phyloP scores from a whole-genome alignment of 1,140 invertebrate genomes.

The Agrilus planipennis region DNA sequence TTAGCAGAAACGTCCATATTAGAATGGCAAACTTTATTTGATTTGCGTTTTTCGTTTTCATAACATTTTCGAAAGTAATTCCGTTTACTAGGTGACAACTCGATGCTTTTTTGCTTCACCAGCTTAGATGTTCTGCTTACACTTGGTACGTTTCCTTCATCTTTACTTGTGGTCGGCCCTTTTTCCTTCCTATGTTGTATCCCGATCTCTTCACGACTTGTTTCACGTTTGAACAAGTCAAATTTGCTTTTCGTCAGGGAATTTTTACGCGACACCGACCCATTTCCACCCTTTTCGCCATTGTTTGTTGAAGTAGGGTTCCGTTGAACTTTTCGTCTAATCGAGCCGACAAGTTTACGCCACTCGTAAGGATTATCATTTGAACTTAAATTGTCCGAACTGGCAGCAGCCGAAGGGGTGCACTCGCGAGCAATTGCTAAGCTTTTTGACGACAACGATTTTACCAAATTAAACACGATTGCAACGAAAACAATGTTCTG shows the following conservation, averaged over 20 bases:
- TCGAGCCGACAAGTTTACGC: conserved; percentile 31
- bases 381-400: too few species aligned
- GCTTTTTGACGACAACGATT: too few species aligned
- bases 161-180: neutral
- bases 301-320: conserved; percentile 19
- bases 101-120: conserved; percentile 25
- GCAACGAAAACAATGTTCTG: too few species aligned
- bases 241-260: conserved; percentile 27
- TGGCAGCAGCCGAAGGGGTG: too few species aligned
- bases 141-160: neutral
- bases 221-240: conserved; percentile 21
- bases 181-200: neutral
- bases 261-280: conserved; percentile 23
- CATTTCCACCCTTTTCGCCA: conserved; percentile 10
- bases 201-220: conserved; percentile 13
- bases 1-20: too few species aligned
- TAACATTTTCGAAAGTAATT: too few species aligned
- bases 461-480: too few species aligned
- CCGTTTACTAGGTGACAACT: too few species aligned
- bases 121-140: too few species aligned
- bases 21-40: too few species aligned
- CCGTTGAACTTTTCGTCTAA: conserved; percentile 29
- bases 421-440: too few species aligned
- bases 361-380: conserved; percentile 32
- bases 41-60: too few species aligned